Base-by-base conservation (phyloP, 2,888 invertebrate species). In the Rhodophaea formosa region DNA sequence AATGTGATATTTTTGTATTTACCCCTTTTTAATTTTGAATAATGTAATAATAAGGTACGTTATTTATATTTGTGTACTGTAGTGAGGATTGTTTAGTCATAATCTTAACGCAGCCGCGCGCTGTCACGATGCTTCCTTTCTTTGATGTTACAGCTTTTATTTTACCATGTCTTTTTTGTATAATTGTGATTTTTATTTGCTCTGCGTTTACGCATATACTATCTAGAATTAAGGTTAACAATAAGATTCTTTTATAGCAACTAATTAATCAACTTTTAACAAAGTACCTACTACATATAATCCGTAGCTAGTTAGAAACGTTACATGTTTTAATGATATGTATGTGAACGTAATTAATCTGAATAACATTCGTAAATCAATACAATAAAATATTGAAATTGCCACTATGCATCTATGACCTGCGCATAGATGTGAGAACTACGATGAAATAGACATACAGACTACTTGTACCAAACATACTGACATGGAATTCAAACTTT, bases 1-100 rank as follows among this genome's bases (percentile, higher is more conserved):
- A 84, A 87, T 90, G 92, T 91, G 91, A 92, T 91, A 92, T 91
- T 91, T 90, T 90, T 86, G 84, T 84, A 86, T 63, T 86, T 84
- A 82, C 77, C 83, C 84, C 79, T 79, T 82, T 87, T 82, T 80
- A 73, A 79, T 80, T 86, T 84, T 80, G 78, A 80, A 75, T 77
- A 74, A 76, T 76, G 68, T 80, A 70, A 77, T 76, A 80, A 77
- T 79, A 77, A 82, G 74, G 68, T 71, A 67, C 77, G 77, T 79
- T 84, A 85, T 86, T 83, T 84, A 80, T 81, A 78, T 76, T 77
- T 74, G 74, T 79, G 75, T 84, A 83, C 73, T 69, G 69, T 82
- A 81, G 77, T 67, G 69, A 71, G 72, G 75, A 78, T 74, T 73
- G 71, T 72, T 79, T 75, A 69, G 72, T 74, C 71, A 75, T 71